Evolutionary conservation across 2,888 invertebrate species (phyloP), one percentile per base, ranked within the genome.

Genomic region (Agrenia bidenticulata): DNA sequence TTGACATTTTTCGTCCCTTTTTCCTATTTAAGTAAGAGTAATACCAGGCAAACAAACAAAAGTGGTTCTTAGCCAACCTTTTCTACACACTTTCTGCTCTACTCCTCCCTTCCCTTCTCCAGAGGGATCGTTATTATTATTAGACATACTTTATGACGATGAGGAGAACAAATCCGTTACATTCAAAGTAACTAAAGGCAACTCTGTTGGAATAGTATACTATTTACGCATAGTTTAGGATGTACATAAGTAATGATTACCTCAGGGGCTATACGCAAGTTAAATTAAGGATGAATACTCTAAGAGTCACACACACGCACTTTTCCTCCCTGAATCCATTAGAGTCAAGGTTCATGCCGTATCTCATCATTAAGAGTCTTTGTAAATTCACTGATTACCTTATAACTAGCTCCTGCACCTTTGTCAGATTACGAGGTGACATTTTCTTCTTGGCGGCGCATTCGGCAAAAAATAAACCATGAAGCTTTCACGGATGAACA

Each of bases 341-440:
- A 67, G 63, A 70, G 68, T 70, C 70, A 70, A 55, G 64, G 70
- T 67, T 70, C 67, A 65, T 17, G 51, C 53, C 63, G 61, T 67
- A 70, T 63, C 70, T 67, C 64, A 70, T 70, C 70, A 67, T 70
- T 70, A 67, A 53, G 55, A 63, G 60, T 56, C 56, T 53, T 64
- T 69, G 60, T 61, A 56, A 61, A 54, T 50, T 54, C 60, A 27
- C 62, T 69, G 64, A 66, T 69, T 66, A 66, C 66, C 63, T 69
- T 61, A 24, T 55, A 55, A 55, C 55, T 26, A 55, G 55, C 55
- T 32, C 2, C 17, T 32, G 17, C 32, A 32, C 5, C 32, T 11
- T 32, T 4, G 11, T 32, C 5, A 32, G 32, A 32, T 32, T 32
- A 32, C 32, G 32, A 32, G 32, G 32, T 32, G 32, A 32, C 32